Evolutionary conservation across 2,113 vertebrate species (phyloP), one percentile per base, ranked within the genome.

Genomic region (Hippopotamus amphibius): DNA sequence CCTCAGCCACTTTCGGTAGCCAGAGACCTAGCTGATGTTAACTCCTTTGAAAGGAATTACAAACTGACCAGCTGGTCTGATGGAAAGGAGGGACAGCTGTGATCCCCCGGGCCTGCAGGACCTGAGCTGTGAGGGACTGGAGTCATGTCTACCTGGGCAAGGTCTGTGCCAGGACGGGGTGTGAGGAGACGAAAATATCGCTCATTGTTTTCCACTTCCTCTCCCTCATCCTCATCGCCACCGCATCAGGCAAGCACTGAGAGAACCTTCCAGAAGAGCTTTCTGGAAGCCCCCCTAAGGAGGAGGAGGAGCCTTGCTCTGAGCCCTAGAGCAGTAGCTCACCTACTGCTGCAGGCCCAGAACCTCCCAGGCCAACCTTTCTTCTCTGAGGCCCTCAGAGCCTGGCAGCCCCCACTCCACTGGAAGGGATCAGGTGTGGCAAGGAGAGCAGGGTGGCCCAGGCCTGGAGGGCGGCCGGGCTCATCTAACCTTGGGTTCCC

Each of bases 281-380:
- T 88, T 80, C 76, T 79, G 26, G 86, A 91, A 88, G 22, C 88
- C n/a, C 74, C 72, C 37, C 72, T 93, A 57, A 69, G 37, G 43
- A 55, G 50, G 72, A 92, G 65, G 16, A 69, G 77, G 59, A 24
- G 21, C 46, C 59, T 72, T 48, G 28, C 66, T 68, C 84, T 84
- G 81, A 46, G 16, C 43, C 50, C 71, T 80, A 22, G n/a, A 72
- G 30, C 12, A 11, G 3, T 61, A 66, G 61, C 24, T 41, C 7
- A 0, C 65, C 33, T 22, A 19, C 14, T 37, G 50, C 21, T 41
- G 48, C 14, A 43, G 22, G 1, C 61, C 13, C 50, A 72, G 71
- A 79, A 50, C 10, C 17, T 63, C 24, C 66, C 24, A 15, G 16
- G 53, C n/a, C 22, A 19, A 41, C 59, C 43, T 41, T 74, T 76